Conservation (phyloP, 2,888 invertebrate genomes). For the Drosophila borborema region DNA sequence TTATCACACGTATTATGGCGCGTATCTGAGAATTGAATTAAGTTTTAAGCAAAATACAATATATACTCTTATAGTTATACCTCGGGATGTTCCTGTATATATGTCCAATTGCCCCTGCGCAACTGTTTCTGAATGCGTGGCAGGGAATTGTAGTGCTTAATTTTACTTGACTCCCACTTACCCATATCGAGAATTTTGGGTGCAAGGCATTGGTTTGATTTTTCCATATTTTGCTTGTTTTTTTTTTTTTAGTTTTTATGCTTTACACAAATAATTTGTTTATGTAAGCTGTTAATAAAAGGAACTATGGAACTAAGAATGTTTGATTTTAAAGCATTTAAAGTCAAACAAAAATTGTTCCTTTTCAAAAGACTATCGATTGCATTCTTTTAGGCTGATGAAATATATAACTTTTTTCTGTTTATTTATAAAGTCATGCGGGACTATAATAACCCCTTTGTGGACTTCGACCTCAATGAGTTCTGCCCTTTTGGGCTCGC, state of each 20-base stretch:
- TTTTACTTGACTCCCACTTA: constrained; percentile 61
- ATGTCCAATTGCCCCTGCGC: constrained; percentile 61
- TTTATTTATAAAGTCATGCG: no score
- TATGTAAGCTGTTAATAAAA: background rate
- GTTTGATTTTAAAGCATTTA: background rate
- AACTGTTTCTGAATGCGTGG: constrained; percentile 61
- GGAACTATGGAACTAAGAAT: background rate
- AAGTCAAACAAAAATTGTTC: background rate
- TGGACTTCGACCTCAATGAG: no score
- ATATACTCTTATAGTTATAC: constrained; percentile 18
- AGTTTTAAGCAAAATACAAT: fast-evolving
- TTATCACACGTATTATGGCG: constrained; percentile 75
- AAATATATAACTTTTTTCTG: no score
- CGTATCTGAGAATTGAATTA: constrained; percentile 60
- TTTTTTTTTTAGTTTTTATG: background rate
- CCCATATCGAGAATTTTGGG: constrained; percentile 59
- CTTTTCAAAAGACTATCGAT: background rate
- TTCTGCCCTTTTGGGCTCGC: no score
- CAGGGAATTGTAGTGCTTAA: constrained; percentile 52
- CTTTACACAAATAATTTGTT: constrained; percentile 20
- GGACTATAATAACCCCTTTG: no score
- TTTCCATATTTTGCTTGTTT: constrained; percentile 23
- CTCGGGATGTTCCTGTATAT: constrained; percentile 67
- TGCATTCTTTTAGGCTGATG: constrained; percentile 3
- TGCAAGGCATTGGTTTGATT: background rate